Evolutionary conservation across 2,888 invertebrate genomes (phyloP), one percentile per base, ranked within the genome.

Genomic region (Osmoderma eremita): DNA sequence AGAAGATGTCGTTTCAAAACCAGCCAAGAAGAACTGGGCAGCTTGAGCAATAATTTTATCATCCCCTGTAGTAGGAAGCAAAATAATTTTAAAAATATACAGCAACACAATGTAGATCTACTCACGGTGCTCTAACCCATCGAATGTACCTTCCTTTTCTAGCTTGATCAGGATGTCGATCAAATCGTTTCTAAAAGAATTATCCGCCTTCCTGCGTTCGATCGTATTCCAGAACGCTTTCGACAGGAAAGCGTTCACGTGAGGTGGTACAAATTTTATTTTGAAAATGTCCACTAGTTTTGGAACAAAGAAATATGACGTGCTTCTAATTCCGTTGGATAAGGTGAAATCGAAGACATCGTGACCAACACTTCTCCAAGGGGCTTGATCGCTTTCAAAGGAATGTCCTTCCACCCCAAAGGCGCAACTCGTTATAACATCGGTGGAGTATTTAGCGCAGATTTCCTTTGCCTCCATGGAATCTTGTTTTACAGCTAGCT

Each of bases 1-100:
- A 0, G 87, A 84, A 0, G 87, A 86, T 0, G 87, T 86, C 3
- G 88, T 88, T 78, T 88, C 88, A 75, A 86, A 88, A 0, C 88
- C 88, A 0, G 87, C 88, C 8, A 86, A 79, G 76, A 88, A 87
- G 71, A 88, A 87, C 62, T 87, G 84, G 72, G 86, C 85, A 0
- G 86, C 85, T 64, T 88, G 87, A 0, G 87, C 86, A 39, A 85
- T 83, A 75, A 86, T 84, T 67, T 84, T 83, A 80, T 86, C 85
- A 70, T 86, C 84, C 3, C 86, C 86, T 86, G 18, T 4, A 65
- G 48, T 79, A 24, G 77, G 76, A 24, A 58, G 48, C 56, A 83
- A 81, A 8, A 81, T 81, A 0, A 78, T 78, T 1, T 79, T 79
- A 0, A 24, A 13, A 13, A 62, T 1, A 1, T 30, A 30, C 5